phyloP scores from a whole-genome alignment of 2,113 vertebrate species.

The Mus pahari region DNA sequence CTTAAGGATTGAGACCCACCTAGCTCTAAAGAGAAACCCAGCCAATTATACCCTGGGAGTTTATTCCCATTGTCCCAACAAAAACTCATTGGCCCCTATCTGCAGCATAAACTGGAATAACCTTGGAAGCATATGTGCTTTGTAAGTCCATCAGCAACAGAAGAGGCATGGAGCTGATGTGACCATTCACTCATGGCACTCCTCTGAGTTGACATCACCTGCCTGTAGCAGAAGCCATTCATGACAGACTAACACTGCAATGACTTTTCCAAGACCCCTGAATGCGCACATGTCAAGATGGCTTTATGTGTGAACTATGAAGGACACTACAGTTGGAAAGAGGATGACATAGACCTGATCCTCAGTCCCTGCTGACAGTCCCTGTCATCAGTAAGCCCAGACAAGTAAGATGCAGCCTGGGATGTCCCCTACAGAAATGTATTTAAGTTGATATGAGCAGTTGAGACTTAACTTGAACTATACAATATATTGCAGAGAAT shows the following conservation, averaged over 20 bases:
- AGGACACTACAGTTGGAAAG: background rate
- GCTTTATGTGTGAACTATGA: background rate
- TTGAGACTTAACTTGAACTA: background rate
- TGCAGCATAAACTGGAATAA: background rate
- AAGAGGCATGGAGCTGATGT: background rate
- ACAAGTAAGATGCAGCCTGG: background rate
- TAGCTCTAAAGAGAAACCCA: background rate
- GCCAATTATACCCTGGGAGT: background rate
- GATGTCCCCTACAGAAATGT: background rate
- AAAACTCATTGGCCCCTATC: no score
- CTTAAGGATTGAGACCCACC: background rate
- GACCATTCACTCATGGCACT: background rate
- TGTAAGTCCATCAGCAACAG: background rate
- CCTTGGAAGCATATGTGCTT: background rate
- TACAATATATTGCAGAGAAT: background rate
- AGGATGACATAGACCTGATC: background rate
- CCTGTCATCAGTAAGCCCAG: background rate
- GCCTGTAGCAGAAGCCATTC: background rate
- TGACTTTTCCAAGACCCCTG: background rate
- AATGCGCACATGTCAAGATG: background rate
- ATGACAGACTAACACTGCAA: background rate
- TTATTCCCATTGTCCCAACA: accelerated
- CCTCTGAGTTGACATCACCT: background rate
- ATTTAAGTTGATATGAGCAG: background rate
- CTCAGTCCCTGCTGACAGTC: background rate